Conservation (phyloP, 2,797 vertebrate genomes). For the Coreius guichenoti region DNA sequence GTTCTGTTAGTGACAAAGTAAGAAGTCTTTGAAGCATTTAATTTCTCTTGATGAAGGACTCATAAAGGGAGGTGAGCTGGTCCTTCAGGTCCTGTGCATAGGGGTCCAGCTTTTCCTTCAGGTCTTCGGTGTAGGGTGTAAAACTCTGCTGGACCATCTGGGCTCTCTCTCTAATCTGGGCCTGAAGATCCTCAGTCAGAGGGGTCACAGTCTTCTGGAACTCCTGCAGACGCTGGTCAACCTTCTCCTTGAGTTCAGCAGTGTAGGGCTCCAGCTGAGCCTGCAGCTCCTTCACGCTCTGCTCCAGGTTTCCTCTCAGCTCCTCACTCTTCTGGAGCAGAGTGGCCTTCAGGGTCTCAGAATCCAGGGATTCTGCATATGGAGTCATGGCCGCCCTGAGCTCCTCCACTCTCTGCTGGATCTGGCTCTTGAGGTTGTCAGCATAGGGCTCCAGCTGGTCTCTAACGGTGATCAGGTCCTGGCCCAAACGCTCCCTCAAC, state of each 20-base stretch:
- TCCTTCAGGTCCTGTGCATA: slow-evolving; percentile 76
- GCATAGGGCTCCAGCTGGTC: slow-evolving; percentile 74
- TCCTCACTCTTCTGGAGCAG: slow-evolving; percentile 78
- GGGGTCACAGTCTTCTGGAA: slow-evolving; percentile 75
- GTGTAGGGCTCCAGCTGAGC: slow-evolving; percentile 77
- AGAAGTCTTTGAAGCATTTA: slow-evolving; percentile 57
- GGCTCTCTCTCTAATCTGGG: slow-evolving; percentile 71
- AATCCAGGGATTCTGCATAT: slow-evolving; percentile 75
- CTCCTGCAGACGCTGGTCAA: slow-evolving; percentile 75
- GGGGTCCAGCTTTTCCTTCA: slow-evolving; percentile 76
- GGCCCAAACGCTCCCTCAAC: slow-evolving; percentile 68
- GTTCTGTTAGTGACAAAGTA: background rate
- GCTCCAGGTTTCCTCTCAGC: slow-evolving; percentile 73
- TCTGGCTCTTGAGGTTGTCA: slow-evolving; percentile 73
- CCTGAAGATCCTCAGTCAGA: slow-evolving; percentile 73
- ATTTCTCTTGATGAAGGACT: slow-evolving; percentile 67
- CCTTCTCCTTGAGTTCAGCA: slow-evolving; percentile 74
- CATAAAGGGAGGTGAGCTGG: slow-evolving; percentile 73
- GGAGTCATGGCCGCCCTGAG: slow-evolving; percentile 74
- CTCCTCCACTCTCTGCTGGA: slow-evolving; percentile 76
- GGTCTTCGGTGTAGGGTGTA: slow-evolving; percentile 80
- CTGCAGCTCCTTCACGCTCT: slow-evolving; percentile 77
- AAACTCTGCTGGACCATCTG: slow-evolving; percentile 75
- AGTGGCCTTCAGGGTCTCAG: slow-evolving; percentile 72
- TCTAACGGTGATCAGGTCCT: slow-evolving; percentile 70